Evolutionary conservation across 2,113 vertebrate genomes (phyloP).

Genomic region (Plotosus lineatus): DNA sequence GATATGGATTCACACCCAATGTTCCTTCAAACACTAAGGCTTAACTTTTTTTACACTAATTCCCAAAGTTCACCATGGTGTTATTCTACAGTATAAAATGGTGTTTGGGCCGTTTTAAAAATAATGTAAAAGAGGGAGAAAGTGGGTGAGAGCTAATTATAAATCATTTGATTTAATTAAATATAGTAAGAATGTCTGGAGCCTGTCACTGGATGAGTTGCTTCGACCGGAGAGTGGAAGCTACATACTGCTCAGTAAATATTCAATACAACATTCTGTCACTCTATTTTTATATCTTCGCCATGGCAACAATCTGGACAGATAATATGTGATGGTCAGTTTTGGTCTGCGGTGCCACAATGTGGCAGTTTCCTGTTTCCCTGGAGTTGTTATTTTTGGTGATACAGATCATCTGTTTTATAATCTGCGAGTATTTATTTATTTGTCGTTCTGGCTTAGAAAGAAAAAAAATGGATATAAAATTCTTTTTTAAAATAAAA

Average conservation of each 20-base stretch:
- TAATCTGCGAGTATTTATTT: not conserved
- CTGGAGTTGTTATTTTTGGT: not conserved
- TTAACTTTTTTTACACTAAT: not conserved
- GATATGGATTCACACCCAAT: not conserved
- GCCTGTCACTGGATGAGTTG: not conserved
- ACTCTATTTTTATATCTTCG: not conserved
- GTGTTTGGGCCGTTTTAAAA: not conserved
- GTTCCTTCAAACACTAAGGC: not conserved
- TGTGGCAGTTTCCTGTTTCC: not conserved
- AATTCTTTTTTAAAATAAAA: too few species aligned
- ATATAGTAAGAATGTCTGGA: not conserved
- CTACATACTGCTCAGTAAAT: not conserved
- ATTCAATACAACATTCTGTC: not conserved
- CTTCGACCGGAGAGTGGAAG: not conserved
- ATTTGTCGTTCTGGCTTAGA: not conserved
- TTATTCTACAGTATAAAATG: not conserved
- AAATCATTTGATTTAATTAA: not conserved
- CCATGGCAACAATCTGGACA: conserved; percentile 16
- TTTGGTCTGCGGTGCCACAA: not conserved
- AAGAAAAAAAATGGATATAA: not conserved
- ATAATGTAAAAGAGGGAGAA: not conserved
- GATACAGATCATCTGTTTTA: not conserved
- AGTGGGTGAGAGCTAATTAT: not conserved
- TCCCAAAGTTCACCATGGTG: not conserved
- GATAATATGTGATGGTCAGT: not conserved